phyloP scores from a whole-genome alignment of 2,888 invertebrate genomes.

The Pardosa pseudoannulata region DNA sequence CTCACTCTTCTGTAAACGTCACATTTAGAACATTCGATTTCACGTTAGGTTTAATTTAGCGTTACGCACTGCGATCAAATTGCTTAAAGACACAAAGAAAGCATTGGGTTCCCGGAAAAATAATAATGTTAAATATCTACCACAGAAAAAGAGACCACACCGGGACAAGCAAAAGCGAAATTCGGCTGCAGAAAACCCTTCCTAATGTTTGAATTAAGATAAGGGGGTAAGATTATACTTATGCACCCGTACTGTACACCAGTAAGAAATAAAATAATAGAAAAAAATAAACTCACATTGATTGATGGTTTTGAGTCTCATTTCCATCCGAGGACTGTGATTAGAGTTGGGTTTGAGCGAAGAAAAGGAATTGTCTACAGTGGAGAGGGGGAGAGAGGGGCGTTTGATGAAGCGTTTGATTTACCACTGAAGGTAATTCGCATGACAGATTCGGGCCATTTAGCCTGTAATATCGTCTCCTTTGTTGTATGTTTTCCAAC shows the following conservation, averaged over 20 bases:
- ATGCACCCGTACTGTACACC: too few relatives aligned
- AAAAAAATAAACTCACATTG: not conserved
- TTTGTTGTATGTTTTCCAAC: not conserved
- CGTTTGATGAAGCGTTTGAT: not conserved
- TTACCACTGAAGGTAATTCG: slow-evolving; percentile 6
- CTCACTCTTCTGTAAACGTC: too few relatives aligned
- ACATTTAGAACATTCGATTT: too few relatives aligned
- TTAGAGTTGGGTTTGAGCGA: not conserved
- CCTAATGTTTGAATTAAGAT: not conserved
- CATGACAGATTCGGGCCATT: slow-evolving; percentile 32
- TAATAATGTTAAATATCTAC: too few relatives aligned
- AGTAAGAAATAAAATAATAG: not conserved
- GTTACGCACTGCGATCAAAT: too few relatives aligned
- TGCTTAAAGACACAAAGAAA: too few relatives aligned
- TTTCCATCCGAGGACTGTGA: not conserved
- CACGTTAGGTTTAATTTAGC: too few relatives aligned
- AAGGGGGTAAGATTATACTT: not conserved
- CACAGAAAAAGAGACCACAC: too few relatives aligned
- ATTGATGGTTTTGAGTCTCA: not conserved
- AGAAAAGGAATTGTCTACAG: not conserved
- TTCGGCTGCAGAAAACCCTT: not conserved
- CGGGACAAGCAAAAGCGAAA: too few relatives aligned
- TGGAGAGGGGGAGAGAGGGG: too few relatives aligned
- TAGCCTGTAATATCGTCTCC: not conserved
- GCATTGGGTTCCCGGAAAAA: too few relatives aligned